phyloP scores from a whole-genome alignment of 2,888 invertebrate genomes.

The Microctonus aethiopoides region DNA sequence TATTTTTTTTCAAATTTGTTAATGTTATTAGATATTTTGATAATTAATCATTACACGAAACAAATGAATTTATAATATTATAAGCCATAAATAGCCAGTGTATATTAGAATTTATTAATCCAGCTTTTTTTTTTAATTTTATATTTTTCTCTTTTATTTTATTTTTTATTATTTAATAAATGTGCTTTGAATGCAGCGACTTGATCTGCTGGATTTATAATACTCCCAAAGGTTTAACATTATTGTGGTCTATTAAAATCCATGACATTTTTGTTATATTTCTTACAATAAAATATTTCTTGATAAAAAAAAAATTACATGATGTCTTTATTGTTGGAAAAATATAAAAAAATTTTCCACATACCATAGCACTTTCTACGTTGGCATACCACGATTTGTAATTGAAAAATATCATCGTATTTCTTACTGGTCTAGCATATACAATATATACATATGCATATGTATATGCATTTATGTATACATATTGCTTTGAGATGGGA shows the following conservation, averaged over 20 bases:
- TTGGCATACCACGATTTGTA: neutral
- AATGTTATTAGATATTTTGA: neutral
- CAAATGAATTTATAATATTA: neutral
- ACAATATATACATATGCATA: neutral
- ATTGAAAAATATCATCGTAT: conserved; percentile 1
- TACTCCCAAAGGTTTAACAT: neutral
- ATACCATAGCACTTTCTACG: neutral
- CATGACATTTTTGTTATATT: neutral
- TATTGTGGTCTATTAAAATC: neutral
- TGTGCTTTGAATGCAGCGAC: neutral
- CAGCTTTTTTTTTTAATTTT: neutral
- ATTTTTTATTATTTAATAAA: neutral
- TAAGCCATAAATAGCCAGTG: neutral
- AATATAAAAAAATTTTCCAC: neutral
- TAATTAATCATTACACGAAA: neutral
- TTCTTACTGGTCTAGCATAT: neutral
- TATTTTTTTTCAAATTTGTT: neutral
- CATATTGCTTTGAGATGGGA: neutral
- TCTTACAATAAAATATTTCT: neutral
- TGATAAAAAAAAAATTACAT: neutral
- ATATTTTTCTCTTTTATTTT: neutral
- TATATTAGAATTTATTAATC: neutral
- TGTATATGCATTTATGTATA: conserved; percentile 22
- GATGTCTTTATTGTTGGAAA: neutral
- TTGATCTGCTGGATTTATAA: neutral